Conservation (phyloP, 2,888 invertebrate species). For the Merodon equestris region DNA sequence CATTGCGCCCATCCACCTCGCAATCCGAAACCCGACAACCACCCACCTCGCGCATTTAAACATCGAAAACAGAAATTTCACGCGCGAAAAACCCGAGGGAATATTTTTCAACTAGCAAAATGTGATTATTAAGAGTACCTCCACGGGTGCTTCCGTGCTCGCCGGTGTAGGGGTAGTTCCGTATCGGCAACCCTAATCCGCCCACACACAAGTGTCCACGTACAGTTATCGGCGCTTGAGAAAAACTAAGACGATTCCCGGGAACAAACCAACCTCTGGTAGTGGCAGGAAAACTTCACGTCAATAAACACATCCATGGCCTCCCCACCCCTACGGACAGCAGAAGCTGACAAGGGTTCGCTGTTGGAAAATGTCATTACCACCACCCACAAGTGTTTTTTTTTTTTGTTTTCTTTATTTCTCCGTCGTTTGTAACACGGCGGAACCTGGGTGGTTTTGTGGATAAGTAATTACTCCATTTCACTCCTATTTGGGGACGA, state of each 20-base stretch:
- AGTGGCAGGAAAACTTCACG: no score
- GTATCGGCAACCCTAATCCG: no score
- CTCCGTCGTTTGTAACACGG: constrained; percentile 27
- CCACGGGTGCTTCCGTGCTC: no score
- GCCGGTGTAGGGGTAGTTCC: no score
- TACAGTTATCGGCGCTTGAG: no score
- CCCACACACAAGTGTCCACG: no score
- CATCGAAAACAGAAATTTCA: constrained; percentile 60
- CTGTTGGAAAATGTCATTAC: constrained; percentile 12
- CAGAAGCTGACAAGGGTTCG: no score
- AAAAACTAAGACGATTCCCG: neutral
- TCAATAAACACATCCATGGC: no score
- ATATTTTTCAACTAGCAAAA: constrained; percentile 54
- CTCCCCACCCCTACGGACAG: no score
- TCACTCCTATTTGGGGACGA: neutral
- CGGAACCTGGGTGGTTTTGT: constrained; percentile 6
- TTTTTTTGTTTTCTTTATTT: no score
- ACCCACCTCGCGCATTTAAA: constrained; percentile 1
- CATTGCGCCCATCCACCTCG: neutral
- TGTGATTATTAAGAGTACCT: constrained; percentile 55
- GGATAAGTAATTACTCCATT: constrained; percentile 30
- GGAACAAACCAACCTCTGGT: constrained; percentile 2
- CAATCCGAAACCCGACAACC: no score
- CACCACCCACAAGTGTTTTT: neutral
- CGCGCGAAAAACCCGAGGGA: constrained; percentile 62